A percentile compares a stretch with the other conserved stretches of the same genome.
These are phyloP conservation scores for Pseudorectes ferrugineus DNA, from an alignment of 2,113 vertebrate species.

Conservation along the genomic window DNA sequence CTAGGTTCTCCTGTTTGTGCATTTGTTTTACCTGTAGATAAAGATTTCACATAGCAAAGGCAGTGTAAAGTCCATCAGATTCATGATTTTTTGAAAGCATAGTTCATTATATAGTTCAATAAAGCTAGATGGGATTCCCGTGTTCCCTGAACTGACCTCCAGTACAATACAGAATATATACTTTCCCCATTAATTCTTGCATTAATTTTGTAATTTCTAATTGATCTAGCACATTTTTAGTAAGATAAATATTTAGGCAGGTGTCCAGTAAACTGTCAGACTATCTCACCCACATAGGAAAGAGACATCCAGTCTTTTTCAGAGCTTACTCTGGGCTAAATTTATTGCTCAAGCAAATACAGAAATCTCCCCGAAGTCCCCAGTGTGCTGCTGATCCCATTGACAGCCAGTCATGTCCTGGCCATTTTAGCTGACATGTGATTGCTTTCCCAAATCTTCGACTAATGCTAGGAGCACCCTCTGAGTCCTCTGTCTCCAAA, in stretches of 20 bases:
- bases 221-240: background rate
- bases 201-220: background rate
- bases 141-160: background rate
- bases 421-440: background rate
- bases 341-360: background rate
- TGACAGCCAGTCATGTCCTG: background rate
- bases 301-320: background rate
- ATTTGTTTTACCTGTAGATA: background rate
- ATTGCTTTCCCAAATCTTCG: background rate
- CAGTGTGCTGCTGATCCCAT: background rate
- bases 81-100: background rate
- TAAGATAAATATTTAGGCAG: background rate
- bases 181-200: background rate
- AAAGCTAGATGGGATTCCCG: background rate
- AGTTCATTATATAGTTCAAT: background rate
- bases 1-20: background rate
- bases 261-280: background rate
- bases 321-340: background rate
- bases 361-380: background rate
- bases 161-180: background rate
- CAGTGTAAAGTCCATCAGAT: background rate
- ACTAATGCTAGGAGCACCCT: background rate
- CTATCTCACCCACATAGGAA: background rate
- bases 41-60: background rate
- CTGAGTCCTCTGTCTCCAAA: background rate